Evolutionary conservation across 2,113 vertebrate genomes (phyloP), one percentile per base, ranked within the genome.

Genomic region (Acanthisitta chloris): DNA sequence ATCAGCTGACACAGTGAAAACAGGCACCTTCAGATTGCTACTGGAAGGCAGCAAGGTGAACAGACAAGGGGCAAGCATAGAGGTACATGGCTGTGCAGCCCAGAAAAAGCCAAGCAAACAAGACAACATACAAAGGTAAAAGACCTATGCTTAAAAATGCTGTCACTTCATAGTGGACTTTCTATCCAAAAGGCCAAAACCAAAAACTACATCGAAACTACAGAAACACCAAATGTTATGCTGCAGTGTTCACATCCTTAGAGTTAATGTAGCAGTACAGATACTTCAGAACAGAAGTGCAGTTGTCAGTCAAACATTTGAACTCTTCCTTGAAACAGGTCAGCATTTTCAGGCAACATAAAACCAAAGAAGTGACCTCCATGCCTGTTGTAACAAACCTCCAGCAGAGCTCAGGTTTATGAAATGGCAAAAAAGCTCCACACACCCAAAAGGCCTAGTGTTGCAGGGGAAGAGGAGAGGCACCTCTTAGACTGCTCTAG

Each of bases 301-400:
- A 94, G 36, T 11, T 90, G 33, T 80, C 70, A 73, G 46, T 77
- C 90, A 90, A 83, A 73, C 3, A 51, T 70, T 70, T 88, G 87
- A 91, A 90, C 34, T 88, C 59, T 85, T 96, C 62, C 62, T 86
- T 92, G 90, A 94, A 93, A 76, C 67, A 86, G 73, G 66, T 85
- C 71, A 58, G 65, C 78, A 94, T 78, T 93, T 94, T 94, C 86
- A 96, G 78, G 93, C 90, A 97, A 92, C n/a, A 62, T 28, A 89
- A 89, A 96, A 94, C 33, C 69, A 76, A 89, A 94, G 77, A 93
- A 96, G 52, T 83, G 66, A 83, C 81, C 52, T 77, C 76, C 61
- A 59, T 52, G 76, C 36, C 74, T 90, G n/a, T 65, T 92, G 49
- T n/a, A 92, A 92, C 31, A 86, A 86, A 87, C 76, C 57, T 88